Evolutionary conservation across 2,888 invertebrate species (phyloP).

Genomic region (Oegoconia quadripuncta): DNA sequence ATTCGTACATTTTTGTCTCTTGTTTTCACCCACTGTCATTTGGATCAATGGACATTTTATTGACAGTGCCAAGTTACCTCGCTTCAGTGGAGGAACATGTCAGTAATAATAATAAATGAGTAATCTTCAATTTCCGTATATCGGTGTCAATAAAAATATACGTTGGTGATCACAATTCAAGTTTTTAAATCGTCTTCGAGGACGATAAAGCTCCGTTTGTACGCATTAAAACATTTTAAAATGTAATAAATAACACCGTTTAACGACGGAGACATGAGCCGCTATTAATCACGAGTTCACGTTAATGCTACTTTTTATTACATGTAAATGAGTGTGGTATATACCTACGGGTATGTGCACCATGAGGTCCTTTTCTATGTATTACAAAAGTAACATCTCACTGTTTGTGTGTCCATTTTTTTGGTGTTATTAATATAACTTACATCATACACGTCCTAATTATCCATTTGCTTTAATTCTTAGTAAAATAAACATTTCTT

Average conservation of each 20-base stretch:
- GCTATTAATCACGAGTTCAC: conserved; percentile 65
- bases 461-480: too few species aligned
- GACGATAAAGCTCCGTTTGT: conserved; percentile 38
- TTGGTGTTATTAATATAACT: too few species aligned
- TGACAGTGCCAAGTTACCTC: too few species aligned
- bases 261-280: conserved; percentile 60
- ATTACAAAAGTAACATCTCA: too few species aligned
- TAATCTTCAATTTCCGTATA: conserved; percentile 21
- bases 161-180: conserved; percentile 16
- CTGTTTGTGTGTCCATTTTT: too few species aligned
- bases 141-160: conserved; percentile 25
- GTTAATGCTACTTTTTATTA: conserved; percentile 69
- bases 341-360: not conserved
- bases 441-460: too few species aligned
- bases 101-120: conserved; percentile 4
- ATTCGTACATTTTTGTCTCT: too few species aligned
- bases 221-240: conserved; percentile 74
- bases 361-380: not conserved
- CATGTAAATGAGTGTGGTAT: conserved; percentile 60
- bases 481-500: too few species aligned
- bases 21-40: too few species aligned
- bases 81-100: too few species aligned
- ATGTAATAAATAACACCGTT: conserved; percentile 70
- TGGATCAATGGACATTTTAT: too few species aligned
- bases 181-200: conserved; percentile 15